These are phyloP conservation scores for Ichneumon xanthorius DNA, from an alignment of 2,888 invertebrate genomes.

Conservation along the genomic window DNA sequence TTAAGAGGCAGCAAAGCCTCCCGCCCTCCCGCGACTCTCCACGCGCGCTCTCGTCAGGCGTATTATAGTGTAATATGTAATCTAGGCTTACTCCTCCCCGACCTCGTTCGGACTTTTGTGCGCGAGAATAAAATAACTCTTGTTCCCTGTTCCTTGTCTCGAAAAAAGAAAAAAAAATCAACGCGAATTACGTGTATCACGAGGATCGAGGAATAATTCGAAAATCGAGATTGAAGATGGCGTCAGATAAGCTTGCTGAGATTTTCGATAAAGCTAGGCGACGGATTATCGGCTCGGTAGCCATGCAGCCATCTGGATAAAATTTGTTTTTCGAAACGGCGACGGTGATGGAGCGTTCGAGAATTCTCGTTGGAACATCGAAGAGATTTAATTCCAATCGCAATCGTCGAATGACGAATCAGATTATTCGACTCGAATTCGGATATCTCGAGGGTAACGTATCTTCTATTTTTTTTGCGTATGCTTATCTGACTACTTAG, in stretches of 20 bases:
- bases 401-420: not conserved
- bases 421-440: not conserved
- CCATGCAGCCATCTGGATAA: not conserved
- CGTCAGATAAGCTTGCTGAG: not conserved
- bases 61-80: constrained; percentile 36
- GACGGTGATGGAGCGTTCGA: not conserved
- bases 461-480: constrained; percentile 2
- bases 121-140: constrained; percentile 13
- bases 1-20: constrained; percentile 55
- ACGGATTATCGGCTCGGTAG: not conserved
- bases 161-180: not conserved
- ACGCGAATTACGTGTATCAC: not conserved
- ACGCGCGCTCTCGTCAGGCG: constrained; percentile 14
- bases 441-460: not conserved
- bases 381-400: not conserved
- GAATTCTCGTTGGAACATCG: constrained; percentile 2
- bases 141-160: not conserved
- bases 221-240: not conserved
- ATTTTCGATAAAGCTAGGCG: constrained; percentile 6
- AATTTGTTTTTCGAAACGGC: constrained; percentile 7
- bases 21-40: constrained; percentile 8
- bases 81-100: constrained; percentile 31
- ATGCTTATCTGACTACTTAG: not conserved
- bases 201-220: not conserved
- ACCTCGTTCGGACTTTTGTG: not conserved